A percentile compares a stretch with the other conserved stretches of the same genome.
phyloP scores from a whole-genome alignment of 2,797 vertebrate species.

The Oryzias sinensis region DNA sequence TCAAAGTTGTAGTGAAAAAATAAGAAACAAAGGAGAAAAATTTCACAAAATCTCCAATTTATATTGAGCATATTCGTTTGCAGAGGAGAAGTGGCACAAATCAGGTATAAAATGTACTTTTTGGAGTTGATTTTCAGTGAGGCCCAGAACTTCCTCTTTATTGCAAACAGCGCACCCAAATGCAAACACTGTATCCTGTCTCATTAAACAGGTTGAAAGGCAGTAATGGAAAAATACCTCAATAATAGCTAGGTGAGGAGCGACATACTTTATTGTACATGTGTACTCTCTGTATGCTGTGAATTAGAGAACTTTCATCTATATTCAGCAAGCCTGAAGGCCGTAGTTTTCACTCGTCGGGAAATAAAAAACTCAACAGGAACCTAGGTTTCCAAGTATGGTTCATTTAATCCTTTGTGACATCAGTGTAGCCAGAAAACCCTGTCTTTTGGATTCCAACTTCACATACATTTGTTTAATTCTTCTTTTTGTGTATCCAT shows the following conservation, averaged over 20 bases:
- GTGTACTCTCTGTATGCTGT: constrained; percentile 35
- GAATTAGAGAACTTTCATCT: constrained; percentile 38
- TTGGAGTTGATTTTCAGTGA: constrained; percentile 9
- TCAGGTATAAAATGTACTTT: constrained; percentile 2
- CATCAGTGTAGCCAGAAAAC: constrained; percentile 6
- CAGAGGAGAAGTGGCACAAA: neutral
- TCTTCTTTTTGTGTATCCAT: constrained; percentile 27
- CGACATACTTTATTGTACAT: constrained; percentile 39
- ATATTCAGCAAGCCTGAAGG: constrained; percentile 19
- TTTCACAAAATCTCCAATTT: too few relatives aligned
- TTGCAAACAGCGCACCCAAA: constrained; percentile 32
- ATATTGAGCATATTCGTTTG: too few relatives aligned
- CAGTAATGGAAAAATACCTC: constrained; percentile 3
- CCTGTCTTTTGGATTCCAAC: constrained; percentile 14
- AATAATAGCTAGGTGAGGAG: constrained; percentile 57
- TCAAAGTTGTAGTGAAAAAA: too few relatives aligned
- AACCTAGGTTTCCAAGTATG: constrained; percentile 6
- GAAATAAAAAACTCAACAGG: constrained; percentile 23
- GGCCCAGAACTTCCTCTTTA: constrained; percentile 26
- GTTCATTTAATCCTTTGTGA: constrained; percentile 25
- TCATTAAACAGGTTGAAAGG: constrained; percentile 38
- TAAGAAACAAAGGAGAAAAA: too few relatives aligned
- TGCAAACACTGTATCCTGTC: constrained; percentile 36
- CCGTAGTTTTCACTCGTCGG: neutral
- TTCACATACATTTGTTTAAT: constrained; percentile 42